Conservation (phyloP, 2,113 vertebrate genomes). For the Poeciliopsis retropinna region DNA sequence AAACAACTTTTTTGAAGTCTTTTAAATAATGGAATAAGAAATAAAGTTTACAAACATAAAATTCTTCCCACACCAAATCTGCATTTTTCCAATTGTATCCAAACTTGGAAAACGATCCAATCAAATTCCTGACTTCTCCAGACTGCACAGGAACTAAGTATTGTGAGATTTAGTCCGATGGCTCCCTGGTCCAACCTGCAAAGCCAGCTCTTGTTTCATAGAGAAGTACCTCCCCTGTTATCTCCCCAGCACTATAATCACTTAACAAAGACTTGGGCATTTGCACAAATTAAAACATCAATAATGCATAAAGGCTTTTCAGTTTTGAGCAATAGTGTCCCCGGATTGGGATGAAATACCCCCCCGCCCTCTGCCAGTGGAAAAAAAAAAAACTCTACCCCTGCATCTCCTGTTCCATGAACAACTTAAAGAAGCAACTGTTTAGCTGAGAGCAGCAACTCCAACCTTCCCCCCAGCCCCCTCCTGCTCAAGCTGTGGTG, state of each 20-base stretch:
- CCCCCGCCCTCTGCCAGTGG: slow-evolving; percentile 50
- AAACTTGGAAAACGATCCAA: background rate
- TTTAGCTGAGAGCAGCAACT: slow-evolving; percentile 36
- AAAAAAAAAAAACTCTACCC: slow-evolving; percentile 53
- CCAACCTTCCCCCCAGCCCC: background rate
- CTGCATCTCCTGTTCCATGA: slow-evolving; percentile 57
- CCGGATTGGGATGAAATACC: slow-evolving; percentile 74
- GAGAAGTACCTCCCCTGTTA: slow-evolving; percentile 80
- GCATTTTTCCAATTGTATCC: background rate
- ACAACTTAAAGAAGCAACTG: slow-evolving; percentile 47
- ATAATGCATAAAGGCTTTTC: slow-evolving; percentile 87
- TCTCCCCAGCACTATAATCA: slow-evolving; percentile 84
- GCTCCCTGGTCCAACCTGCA: slow-evolving; percentile 66
- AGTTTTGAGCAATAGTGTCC: slow-evolving; percentile 80
- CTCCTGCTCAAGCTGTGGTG: slow-evolving; percentile 41
- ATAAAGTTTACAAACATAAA: too few relatives aligned
- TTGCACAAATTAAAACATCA: slow-evolving; percentile 89
- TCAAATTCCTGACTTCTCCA: background rate
- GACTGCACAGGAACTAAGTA: slow-evolving; percentile 28
- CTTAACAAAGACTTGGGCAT: slow-evolving; percentile 87
- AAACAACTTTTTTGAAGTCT: too few relatives aligned
- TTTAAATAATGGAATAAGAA: too few relatives aligned
- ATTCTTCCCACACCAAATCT: too few relatives aligned
- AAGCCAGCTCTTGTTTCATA: slow-evolving; percentile 80
- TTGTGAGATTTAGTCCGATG: slow-evolving; percentile 75